Evolutionary conservation across 2,888 invertebrate genomes (phyloP), one percentile per base, ranked within the genome.

Genomic region (Mesochorus sp.): DNA sequence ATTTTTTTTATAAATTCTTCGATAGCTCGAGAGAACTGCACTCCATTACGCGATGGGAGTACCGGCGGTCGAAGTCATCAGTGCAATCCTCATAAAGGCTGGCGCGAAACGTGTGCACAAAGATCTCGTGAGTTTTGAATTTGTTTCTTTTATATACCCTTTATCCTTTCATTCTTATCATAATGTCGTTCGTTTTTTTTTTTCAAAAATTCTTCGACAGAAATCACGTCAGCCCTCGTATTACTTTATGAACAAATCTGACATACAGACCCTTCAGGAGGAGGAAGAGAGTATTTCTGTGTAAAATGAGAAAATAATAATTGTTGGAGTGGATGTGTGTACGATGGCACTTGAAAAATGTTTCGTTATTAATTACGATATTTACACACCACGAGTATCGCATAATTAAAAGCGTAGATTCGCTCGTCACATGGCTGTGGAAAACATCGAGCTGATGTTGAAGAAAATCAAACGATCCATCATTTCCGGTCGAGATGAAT

Each of bases 1-100:
- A 14, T 21, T 49, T 64, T 49, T 34, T 49, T 12, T 17, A 34
- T 37, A 12, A 39, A 17, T 34, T 31, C 61, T 73, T 77, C 34
- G 8, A n/a, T 6, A 98, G 97, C 89, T 98, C 92, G 97, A 97
- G 89, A 93, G 97, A 84, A 96, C 96, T 8, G 95, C 97, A 0
- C 92, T 98, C 28, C 98, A 98, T 90, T 97, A 97, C 90, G 96
- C 97, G 0, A 97, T 97, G 97, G 97, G 96, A 4, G 94, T 97
- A 1, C 95, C 96, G 72, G 94, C 95, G 82, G 95, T 97, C 72
- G 97, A 97, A 90, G 93, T 94, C 6, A 92, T 97, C 49, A 97
- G 96, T 86, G 93, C 94, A 80, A 94, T 97, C 62, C 92, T 98
- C 26, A 96, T 97, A 64, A 94, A 95, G 85, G 95, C 96, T 6